Evolutionary conservation across 2,113 vertebrate species (phyloP), one percentile per base, ranked within the genome.

Genomic region (Osmerus mordax): DNA sequence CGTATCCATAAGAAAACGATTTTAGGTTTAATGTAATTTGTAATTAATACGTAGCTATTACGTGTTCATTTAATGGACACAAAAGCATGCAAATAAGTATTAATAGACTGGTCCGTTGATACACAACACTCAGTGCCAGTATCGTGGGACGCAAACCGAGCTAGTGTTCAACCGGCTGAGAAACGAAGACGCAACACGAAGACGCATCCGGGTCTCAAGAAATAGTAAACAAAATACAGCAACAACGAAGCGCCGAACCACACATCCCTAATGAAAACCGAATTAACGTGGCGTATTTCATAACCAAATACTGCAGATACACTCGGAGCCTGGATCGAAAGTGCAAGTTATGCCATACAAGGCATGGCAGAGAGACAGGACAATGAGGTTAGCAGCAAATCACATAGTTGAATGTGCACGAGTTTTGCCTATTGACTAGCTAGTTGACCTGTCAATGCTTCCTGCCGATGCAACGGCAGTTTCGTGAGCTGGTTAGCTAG

Each of bases 311-410:
- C 67, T 55, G 69, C 13, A 12, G 19, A 64, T 66, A 32, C n/a
- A 59, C 19, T 65, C 36, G 72, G 79, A 56, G 83, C n/a, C 59
- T 65, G 16, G 70, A 71, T 21, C 62, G 19, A 76, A 63, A 59
- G 23, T 67, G 58, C 75, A 29, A 81, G 84, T 82, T 60, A 90
- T 90, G 90, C 65, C 23, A 29, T 4, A 65, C 79, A 62, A 41
- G 86, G 87, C 73, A 92, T 92, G 91, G 88, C 89, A 73, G 91
- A 91, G 76, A 89, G 87, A 88, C 86, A 82, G 81, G 89, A 91
- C 75, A 84, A 74, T 78, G 90, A 92, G 89, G 91, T 92, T 7
- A 41, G 36, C 36, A 41, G 36, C 36, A 41, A 41, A 13, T 55
- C 19, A 55, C 63, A 16, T 47, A 55, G 13, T n/a, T 28, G 14